A percentile compares a stretch with the other conserved stretches of the same genome.
Conservation (phyloP, 2,888 invertebrate genomes). For the Serrognathus titanus region DNA sequence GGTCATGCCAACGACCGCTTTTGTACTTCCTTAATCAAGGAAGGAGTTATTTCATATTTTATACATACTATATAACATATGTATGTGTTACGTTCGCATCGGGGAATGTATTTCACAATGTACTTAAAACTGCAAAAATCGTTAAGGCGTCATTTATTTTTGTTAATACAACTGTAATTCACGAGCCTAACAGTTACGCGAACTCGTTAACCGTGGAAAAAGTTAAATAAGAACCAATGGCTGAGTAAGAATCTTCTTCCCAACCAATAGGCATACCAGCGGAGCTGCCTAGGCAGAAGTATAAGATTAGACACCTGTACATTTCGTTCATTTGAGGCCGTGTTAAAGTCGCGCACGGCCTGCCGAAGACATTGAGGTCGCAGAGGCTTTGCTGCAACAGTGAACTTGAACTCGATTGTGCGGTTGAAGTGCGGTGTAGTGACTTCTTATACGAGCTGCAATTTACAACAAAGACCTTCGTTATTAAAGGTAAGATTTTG, state of each 20-base stretch:
- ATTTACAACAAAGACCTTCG: background rate
- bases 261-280: conserved; percentile 42
- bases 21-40: conserved; percentile 5
- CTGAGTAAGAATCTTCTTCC: conserved; percentile 30
- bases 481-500: background rate
- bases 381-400: conserved; percentile 22
- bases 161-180: conserved; percentile 28
- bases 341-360: conserved; percentile 36
- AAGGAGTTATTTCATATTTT: no score
- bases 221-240: conserved; percentile 36
- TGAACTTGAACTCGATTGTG: conserved; percentile 33
- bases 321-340: conserved; percentile 43
- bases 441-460: background rate
- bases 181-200: conserved; percentile 38
- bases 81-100: no score
- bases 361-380: conserved; percentile 24
- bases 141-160: background rate
- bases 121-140: background rate
- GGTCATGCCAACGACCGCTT: conserved; percentile 13
- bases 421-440: conserved; percentile 23
- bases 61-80: no score
- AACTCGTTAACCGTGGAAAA: conserved; percentile 38
- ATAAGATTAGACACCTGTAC: conserved; percentile 45
- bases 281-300: conserved; percentile 37
- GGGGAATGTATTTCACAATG: no score